Conservation (phyloP, 2,113 vertebrate genomes). For the Anolis sagrei region DNA sequence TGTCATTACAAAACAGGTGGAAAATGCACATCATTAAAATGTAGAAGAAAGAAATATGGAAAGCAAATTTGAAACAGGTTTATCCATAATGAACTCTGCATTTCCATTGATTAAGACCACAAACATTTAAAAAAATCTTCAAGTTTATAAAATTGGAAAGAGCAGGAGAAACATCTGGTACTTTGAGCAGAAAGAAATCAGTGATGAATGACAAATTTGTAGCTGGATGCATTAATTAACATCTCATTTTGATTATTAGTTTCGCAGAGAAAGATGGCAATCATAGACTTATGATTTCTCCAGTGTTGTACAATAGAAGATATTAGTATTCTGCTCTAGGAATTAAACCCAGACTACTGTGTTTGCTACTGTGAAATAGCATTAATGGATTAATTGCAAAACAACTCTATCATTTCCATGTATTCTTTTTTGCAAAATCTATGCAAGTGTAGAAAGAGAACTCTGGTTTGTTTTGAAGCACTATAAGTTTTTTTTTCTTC, state of each 20-base stretch:
- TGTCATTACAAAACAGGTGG: neutral
- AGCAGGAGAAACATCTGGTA: conserved; percentile 14
- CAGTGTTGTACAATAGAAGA: neutral
- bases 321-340: neutral
- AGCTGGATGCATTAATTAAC: conserved; percentile 34
- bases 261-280: conserved; percentile 5
- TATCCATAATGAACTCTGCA: neutral
- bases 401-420: conserved; percentile 1
- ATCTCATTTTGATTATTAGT: conserved; percentile 12
- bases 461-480: conserved; percentile 10
- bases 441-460: conserved; percentile 14
- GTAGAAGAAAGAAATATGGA: neutral
- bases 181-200: conserved; percentile 1
- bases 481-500: conserved; percentile 35
- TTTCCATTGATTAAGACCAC: conserved; percentile 13
- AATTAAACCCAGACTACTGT: conserved; percentile 15
- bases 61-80: neutral
- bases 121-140: conserved; percentile 14
- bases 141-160: conserved; percentile 15
- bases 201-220: conserved; percentile 30
- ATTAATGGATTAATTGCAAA: conserved; percentile 29
- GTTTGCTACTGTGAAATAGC: neutral
- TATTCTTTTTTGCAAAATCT: conserved; percentile 19
- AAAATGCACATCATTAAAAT: neutral
- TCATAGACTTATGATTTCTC: neutral